Evolutionary conservation across 2,797 vertebrate genomes (phyloP).

Genomic region (Mallotus villosus): DNA sequence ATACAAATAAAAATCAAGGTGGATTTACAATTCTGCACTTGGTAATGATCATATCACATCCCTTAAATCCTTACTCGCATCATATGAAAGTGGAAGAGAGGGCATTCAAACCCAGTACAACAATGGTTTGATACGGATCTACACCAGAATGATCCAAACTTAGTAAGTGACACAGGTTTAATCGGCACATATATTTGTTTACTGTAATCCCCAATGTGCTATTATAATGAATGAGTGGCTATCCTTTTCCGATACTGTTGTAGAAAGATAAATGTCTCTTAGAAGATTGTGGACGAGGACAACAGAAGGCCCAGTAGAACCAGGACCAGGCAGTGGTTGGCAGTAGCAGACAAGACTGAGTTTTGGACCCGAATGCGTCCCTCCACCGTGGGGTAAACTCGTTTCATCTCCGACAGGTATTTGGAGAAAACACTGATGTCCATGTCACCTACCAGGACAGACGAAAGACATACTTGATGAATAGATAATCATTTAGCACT

Average conservation of each 20-base stretch:
- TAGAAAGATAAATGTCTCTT: not conserved
- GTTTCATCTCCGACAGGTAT: slow-evolving; percentile 81
- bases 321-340: slow-evolving; percentile 27
- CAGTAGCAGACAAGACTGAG: slow-evolving; percentile 28
- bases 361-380: slow-evolving; percentile 82
- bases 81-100: too few relatives aligned
- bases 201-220: not conserved
- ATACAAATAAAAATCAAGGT: slow-evolving; percentile 1
- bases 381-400: slow-evolving; percentile 82
- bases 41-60: too few relatives aligned
- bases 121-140: too few relatives aligned
- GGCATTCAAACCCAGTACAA: too few relatives aligned
- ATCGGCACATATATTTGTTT: not conserved
- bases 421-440: slow-evolving; percentile 78
- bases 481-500: too few relatives aligned
- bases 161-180: not conserved
- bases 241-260: not conserved
- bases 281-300: slow-evolving; percentile 35
- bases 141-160: too few relatives aligned
- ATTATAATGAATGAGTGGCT: not conserved
- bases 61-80: too few relatives aligned
- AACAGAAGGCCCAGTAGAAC: slow-evolving; percentile 51
- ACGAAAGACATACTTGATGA: not conserved
- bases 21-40: too few relatives aligned
- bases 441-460: slow-evolving; percentile 76